Conservation (phyloP, 2,888 invertebrate genomes). For the Fabriciana adippe region DNA sequence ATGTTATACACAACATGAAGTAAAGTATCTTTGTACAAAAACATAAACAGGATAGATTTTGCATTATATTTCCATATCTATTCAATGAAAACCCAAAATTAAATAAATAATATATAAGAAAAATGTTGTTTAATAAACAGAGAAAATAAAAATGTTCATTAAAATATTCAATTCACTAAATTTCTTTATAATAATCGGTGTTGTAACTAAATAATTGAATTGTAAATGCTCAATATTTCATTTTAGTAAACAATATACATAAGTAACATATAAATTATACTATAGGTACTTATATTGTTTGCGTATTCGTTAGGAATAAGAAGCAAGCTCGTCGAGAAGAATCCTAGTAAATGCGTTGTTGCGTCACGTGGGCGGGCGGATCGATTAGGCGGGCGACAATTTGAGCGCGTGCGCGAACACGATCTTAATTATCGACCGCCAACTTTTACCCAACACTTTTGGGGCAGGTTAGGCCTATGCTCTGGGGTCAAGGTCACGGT, state of each 20-base stretch:
- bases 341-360: constrained; percentile 78
- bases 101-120: too few species aligned
- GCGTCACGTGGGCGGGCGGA: constrained; percentile 77
- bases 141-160: too few species aligned
- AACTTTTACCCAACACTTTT: constrained; percentile 76
- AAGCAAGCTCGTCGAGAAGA: constrained; percentile 66
- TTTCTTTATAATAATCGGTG: too few species aligned
- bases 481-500: constrained; percentile 80
- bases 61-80: too few species aligned
- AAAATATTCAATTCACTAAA: too few species aligned
- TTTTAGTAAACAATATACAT: background rate
- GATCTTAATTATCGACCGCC: constrained; percentile 73
- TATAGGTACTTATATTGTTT: constrained; percentile 25
- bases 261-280: constrained; percentile 6
- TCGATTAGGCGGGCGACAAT: constrained; percentile 66
- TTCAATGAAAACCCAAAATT: too few species aligned
- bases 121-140: too few species aligned
- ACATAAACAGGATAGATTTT: too few species aligned
- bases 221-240: too few species aligned
- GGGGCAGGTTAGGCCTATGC: constrained; percentile 82
- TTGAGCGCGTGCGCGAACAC: constrained; percentile 72
- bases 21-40: too few species aligned
- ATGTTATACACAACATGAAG: too few species aligned
- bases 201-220: too few species aligned
- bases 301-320: constrained; percentile 33